phyloP scores from a whole-genome alignment of 2,113 vertebrate species.

The Gopherus evgoodei region DNA sequence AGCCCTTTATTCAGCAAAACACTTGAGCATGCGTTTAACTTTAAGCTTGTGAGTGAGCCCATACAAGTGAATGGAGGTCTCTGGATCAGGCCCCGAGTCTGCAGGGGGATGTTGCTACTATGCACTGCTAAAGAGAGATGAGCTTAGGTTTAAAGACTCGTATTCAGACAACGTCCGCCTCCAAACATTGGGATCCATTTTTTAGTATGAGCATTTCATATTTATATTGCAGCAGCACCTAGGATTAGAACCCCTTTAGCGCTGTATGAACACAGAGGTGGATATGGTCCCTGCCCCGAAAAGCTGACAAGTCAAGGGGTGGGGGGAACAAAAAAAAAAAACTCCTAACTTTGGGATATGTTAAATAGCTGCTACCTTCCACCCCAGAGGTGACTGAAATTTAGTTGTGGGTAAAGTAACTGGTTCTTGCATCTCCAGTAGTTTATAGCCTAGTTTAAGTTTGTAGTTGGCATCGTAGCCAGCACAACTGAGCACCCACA shows the following conservation, averaged over 20 bases:
- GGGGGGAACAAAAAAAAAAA: not conserved
- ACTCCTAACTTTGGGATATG: not conserved
- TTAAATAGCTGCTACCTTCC: not conserved
- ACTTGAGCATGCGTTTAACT: accelerated
- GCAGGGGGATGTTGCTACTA: not conserved
- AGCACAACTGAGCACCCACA: not conserved
- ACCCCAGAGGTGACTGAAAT: not conserved
- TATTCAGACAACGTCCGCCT: not conserved
- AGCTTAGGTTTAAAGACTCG: not conserved
- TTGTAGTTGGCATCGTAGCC: not conserved
- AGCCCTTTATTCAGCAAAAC: not conserved
- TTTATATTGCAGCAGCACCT: not conserved
- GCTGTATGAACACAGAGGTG: not conserved
- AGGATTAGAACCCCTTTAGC: not conserved
- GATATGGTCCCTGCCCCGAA: not conserved
- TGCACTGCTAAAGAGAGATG: not conserved
- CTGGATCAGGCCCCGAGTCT: not conserved
- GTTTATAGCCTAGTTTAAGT: not conserved
- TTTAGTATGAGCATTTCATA: not conserved
- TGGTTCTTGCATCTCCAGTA: not conserved
- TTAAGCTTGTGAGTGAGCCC: accelerated
- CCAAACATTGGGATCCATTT: not conserved
- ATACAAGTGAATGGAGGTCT: not conserved
- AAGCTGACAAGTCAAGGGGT: not conserved
- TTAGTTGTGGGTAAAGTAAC: not conserved